phyloP scores from a whole-genome alignment of 2,888 invertebrate genomes.

The Polietes domitor region DNA sequence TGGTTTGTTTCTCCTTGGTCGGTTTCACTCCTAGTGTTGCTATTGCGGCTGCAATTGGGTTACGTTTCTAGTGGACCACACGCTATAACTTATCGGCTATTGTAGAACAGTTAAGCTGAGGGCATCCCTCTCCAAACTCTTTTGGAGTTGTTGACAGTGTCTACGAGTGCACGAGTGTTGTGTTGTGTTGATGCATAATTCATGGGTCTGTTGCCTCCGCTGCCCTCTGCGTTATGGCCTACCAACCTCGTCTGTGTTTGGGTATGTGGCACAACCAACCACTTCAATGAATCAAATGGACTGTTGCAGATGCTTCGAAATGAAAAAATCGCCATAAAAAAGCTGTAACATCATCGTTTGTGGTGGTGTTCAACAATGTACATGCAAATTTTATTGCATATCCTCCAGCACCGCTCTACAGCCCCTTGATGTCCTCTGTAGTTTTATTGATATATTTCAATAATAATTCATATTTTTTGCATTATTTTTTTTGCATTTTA shows the following conservation, averaged over 20 bases:
- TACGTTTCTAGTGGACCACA: background rate
- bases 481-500: background rate
- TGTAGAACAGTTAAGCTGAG: background rate
- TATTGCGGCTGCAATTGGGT: background rate
- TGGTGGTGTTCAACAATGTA: constrained; percentile 26
- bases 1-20: background rate
- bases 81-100: background rate
- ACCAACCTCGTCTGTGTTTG: background rate
- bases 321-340: constrained; percentile 9
- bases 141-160: background rate
- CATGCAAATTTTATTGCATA: constrained; percentile 39
- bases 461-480: constrained; percentile 34
- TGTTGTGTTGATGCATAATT: constrained; percentile 16
- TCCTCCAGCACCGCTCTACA: background rate
- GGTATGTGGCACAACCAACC: background rate
- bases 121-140: background rate
- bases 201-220: background rate
- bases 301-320: background rate
- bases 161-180: background rate
- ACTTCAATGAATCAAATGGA: constrained; percentile 31
- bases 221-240: background rate
- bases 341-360: constrained; percentile 35
- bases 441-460: constrained; percentile 35
- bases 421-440: background rate
- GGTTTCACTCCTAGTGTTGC: background rate